Base-by-base conservation (phyloP, 2,113 vertebrate genomes). In the Antigone vipio region DNA sequence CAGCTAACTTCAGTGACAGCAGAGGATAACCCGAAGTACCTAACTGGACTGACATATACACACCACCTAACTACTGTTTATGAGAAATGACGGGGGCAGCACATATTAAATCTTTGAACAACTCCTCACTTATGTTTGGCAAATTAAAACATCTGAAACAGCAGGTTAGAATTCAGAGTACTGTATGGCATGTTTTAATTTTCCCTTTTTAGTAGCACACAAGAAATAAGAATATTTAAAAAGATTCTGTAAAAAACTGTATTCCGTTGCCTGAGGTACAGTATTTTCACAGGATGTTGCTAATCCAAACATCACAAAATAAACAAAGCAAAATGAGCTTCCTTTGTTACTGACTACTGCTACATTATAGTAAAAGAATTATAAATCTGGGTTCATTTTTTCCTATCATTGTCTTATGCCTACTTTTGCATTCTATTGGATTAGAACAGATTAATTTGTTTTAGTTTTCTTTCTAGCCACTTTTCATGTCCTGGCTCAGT, bases 311-410 rank as follows among this genome's bases (percentile, higher is more conserved):
- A 85, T 34, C 64, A 87, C 73, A 89, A 71, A 93, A 67, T 30
- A 55, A 92, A 77, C 77, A 93, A 84, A 77, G 52, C 18, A 91
- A 89, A 97, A 92, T 42, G 1, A 78, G n/a, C 42, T 94, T 72
- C 76, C 45, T 96, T 93, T 94, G 76, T 90, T 92, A 78, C 58
- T 94, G 80, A 78, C 50, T 86, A 80, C 47, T 89, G 63, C 76
- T 74, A 77, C 45, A 16, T 71, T 63, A 92, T 13, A 96, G 67
- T 40, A 80, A 90, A 84, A 85, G 49, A 92, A 88, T 55, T 80
- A 40, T 11, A 90, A 93, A 93, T 60, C 56, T 68, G 49, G 59
- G 15, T 76, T 92, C 22, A 68, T 73, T 84, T 86, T 77, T 80
- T 88, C 69, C 56, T 88, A 24, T 49, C 35, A 87, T 89, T 87